Evolutionary conservation across 2,113 vertebrate species (phyloP), one percentile per base, ranked within the genome.

Genomic region (Herpetotheres cachinnans): DNA sequence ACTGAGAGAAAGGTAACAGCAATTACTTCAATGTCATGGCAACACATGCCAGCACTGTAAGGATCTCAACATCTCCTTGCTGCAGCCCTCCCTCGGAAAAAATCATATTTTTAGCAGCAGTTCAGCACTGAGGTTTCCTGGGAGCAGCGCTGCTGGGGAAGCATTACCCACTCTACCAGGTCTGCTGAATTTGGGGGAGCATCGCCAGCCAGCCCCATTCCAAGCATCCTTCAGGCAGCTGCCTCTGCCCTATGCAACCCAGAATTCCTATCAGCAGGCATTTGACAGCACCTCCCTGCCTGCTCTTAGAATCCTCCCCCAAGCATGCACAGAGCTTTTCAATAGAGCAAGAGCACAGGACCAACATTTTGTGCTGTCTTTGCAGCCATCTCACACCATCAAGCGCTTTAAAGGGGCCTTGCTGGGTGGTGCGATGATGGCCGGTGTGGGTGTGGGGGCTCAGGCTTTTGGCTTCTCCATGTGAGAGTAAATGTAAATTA

Each of bases 1-100:
- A 38, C n/a, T 27, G 30, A 21, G 42, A 89, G 47, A 67, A 85
- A 77, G 42, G 87, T 26, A 61, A 11, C 52, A 65, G 92, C 55
- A 61, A 66, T 91, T 72, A 27, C 78, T 58, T 32, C 70, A 90
- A 24, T 50, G 79, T 90, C 92, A 92, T 92, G 85, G 93, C 82
- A 97, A 94, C 95, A 55, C 63, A 77, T n/a, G 27, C 29, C 73
- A 65, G 89, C 21, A 3, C 49, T 14, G 38, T 2, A 56, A 69
- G 77, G 29, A 85, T 49, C 82, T 63, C 79, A 56, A 9, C 32
- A 10, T 40, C 59, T 62, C 74, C 70, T 92, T 4, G 0, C 21
- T 86, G 52, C 52, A 32, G 32, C 19, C 63, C 42, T 91, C 71
- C 11, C n/a, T 44, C 9, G 3, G 22, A 11, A 40, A 42, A 18